phyloP scores from a whole-genome alignment of 2,113 vertebrate species.

The Boleophthalmus pectinirostris region DNA sequence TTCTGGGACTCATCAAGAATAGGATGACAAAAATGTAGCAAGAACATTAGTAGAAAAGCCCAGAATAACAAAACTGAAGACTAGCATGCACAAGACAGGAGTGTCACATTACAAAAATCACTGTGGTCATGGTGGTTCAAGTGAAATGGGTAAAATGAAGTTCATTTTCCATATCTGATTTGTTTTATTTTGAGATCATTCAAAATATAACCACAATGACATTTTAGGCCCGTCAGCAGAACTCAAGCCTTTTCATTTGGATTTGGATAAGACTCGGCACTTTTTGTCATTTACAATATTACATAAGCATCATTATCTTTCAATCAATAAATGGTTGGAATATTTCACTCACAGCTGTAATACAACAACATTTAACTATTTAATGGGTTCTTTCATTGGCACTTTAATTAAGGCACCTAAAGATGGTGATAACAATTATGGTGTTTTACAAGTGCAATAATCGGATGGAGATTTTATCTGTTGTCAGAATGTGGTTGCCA shows the following conservation, averaged over 20 bases:
- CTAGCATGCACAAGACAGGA: neutral
- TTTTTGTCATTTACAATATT: neutral
- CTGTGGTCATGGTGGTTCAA: neutral
- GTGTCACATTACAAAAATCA: neutral
- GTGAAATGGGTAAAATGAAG: no score
- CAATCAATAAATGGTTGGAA: neutral
- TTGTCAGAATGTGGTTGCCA: conserved; percentile 24
- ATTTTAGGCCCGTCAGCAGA: neutral
- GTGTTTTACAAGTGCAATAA: neutral
- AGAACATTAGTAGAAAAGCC: neutral
- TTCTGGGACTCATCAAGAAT: conserved; percentile 59
- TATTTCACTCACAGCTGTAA: neutral
- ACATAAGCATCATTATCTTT: neutral
- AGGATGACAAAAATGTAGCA: neutral
- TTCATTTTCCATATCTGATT: no score
- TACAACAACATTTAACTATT: neutral
- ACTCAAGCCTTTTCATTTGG: neutral
- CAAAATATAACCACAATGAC: neutral
- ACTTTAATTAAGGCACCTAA: neutral
- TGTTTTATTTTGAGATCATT: no score
- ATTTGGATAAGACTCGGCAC: neutral
- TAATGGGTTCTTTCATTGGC: neutral
- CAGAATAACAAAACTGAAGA: neutral
- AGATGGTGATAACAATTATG: neutral
- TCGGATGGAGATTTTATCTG: neutral